These are phyloP conservation scores for Euphysa ruthae DNA, from an alignment of 30 jellyfish, hydroid and myxozoan species.

Conservation along the genomic window DNA sequence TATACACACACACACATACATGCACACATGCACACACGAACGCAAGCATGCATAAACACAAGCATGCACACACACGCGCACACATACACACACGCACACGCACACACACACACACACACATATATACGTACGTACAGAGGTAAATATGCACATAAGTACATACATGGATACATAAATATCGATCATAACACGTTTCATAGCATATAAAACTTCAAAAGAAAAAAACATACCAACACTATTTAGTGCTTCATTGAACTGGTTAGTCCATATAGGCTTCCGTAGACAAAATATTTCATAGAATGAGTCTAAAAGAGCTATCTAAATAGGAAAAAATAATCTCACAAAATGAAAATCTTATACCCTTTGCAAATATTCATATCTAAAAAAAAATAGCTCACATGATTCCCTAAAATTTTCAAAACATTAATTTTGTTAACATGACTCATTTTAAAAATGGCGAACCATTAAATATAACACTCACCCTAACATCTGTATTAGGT, in stretches of 20 bases:
- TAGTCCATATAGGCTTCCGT: conserved; percentile 61
- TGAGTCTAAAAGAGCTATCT: conserved; percentile 74
- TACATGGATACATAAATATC: neutral
- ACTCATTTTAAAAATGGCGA: no score
- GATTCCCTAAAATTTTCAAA: no score
- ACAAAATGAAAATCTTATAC: no score
- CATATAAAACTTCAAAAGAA: neutral
- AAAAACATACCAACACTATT: conserved; percentile 72
- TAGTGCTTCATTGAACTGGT: conserved; percentile 63
- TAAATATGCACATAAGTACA: neutral
- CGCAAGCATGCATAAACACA: neutral
- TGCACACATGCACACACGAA: neutral
- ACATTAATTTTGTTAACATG: no score
- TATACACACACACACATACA: neutral
- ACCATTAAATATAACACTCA: no score
- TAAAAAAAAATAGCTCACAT: no score
- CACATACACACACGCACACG: no score
- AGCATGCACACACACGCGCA: neutral
- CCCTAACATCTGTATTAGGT: conserved; percentile 65
- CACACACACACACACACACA: neutral
- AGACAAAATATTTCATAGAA: conserved; percentile 70
- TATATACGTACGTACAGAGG: neutral
- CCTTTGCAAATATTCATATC: no score
- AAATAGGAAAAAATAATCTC: neutral
- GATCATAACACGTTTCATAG: no score